Base-by-base conservation (phyloP, 2,888 invertebrate species). In the Caenorhabditis japonica region DNA sequence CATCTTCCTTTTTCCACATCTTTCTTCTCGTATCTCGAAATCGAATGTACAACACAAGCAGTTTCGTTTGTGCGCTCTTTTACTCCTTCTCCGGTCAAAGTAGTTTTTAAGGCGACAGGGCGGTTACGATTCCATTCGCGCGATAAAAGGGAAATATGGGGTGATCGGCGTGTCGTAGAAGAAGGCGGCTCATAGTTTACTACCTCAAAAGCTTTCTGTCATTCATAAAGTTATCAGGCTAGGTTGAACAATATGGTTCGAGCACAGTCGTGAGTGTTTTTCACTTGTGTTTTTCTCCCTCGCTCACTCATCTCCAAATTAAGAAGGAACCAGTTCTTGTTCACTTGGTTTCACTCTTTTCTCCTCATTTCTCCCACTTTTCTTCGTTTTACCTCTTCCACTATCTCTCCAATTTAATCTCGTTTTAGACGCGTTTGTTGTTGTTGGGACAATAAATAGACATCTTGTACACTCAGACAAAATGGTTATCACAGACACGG, bases 401-500 rank as follows among this genome's bases (percentile, higher is more conserved):
- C 41, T 49, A 23, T 39, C 39, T 30, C 34, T 49, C 55, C 66
- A 66, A 56, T 56, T 56, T 66, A 66, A 66, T 66, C 56, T 66
- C 41, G 56, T 66, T 56, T 66, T 64, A 64, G 49, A 39, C 43
- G 27, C 41, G 41, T 38, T 23, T 55, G 49, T 49, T 33, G 30
- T 36, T 55, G 10, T 55, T 30, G 19, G 41, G 47, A 46, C 46
- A 55, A 49, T 49, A 51, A 56, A 56, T 49, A 64, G 51, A 43
- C 55, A 43, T 46, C 44, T 55, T 55, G 8, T 34, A 62, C 39
- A 52, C 52, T 27, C 43, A 44, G n/a, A 55, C 34, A 55, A 30
- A 49, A 72, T 72, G 72, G 72, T 64, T 73, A 73, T 78, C 68
- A 78, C 72, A 75, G 78, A 78, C 47, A 72, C 78, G 44, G 72